Evolutionary conservation across 2,797 vertebrate genomes (phyloP).

Genomic region (Knipowitschia caucasica): DNA sequence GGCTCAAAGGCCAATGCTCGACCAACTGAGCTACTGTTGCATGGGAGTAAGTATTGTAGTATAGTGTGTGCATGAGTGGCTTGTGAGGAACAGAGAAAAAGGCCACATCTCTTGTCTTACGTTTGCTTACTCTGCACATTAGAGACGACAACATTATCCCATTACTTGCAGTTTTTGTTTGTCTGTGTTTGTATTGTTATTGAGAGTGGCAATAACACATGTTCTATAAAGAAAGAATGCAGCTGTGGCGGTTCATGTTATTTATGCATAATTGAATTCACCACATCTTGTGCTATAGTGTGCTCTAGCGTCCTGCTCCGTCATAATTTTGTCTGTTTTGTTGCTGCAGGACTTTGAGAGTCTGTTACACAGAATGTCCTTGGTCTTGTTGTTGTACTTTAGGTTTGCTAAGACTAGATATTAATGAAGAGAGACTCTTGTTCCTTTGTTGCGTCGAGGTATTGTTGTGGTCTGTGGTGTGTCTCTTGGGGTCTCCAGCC

Average conservation of each 20-base stretch:
- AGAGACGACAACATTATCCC: constrained; percentile 43
- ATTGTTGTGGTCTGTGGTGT: constrained; percentile 44
- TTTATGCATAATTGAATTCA: background rate
- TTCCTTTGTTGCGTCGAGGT: constrained; percentile 19
- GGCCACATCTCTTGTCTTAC: constrained; percentile 47
- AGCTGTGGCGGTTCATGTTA: background rate
- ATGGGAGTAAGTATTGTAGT: background rate
- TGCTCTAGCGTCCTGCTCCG: background rate
- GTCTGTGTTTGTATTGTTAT: constrained; percentile 10
- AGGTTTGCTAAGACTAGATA: constrained; percentile 4
- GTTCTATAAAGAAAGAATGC: background rate
- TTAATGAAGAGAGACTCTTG: constrained; percentile 17
- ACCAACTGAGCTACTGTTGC: too few relatives aligned
- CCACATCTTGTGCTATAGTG: constrained; percentile 1
- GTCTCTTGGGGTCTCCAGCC: constrained; percentile 30
- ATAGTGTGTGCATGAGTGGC: constrained; percentile 6
- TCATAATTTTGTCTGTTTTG: constrained; percentile 4
- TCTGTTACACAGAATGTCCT: background rate
- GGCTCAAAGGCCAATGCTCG: too few relatives aligned
- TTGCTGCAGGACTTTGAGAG: background rate
- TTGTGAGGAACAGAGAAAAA: constrained; percentile 51
- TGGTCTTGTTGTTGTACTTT: background rate
- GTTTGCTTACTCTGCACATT: constrained; percentile 55
- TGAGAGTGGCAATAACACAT: constrained; percentile 15
- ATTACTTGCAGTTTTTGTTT: constrained; percentile 1